Evolutionary conservation across 2,888 invertebrate genomes (phyloP).

Genomic region (Stenotaenia linearis): DNA sequence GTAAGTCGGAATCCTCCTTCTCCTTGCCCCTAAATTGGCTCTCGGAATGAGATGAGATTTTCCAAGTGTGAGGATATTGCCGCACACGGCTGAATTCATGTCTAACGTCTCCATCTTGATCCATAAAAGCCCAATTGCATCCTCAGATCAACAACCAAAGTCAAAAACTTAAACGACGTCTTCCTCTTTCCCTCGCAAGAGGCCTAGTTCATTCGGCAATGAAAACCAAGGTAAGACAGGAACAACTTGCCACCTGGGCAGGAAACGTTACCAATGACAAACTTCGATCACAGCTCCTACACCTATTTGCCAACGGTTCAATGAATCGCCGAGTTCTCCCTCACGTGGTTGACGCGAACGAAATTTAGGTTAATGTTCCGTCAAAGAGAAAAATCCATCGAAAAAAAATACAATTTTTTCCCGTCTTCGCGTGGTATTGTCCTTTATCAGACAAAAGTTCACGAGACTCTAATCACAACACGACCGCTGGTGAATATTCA

Average conservation of each 20-base stretch:
- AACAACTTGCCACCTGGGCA: not conserved
- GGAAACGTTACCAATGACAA: conserved; percentile 2
- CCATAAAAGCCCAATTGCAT: not conserved
- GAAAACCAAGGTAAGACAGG: not conserved
- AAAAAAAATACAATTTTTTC: not conserved
- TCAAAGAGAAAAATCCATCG: not conserved
- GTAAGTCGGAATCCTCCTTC: not conserved
- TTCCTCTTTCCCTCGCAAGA: not conserved
- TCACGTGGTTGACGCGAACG: not conserved
- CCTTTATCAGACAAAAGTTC: conserved; percentile 12
- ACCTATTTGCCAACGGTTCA: not conserved
- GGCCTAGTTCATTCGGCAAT: not conserved
- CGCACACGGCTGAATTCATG: conserved; percentile 3
- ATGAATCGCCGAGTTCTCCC: not conserved
- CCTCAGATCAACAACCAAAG: not conserved
- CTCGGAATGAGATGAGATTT: conserved; percentile 19
- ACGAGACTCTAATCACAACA: not conserved
- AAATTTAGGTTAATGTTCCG: conserved; percentile 22
- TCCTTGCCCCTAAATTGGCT: not conserved
- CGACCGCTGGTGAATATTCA: not conserved
- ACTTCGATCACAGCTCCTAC: conserved; percentile 3
- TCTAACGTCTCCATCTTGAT: not conserved
- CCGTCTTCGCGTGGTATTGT: not conserved
- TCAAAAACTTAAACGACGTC: not conserved
- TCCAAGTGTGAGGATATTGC: conserved; percentile 2